Base-by-base conservation (phyloP, 2,888 invertebrate species). In the Agapostemon virescens region DNA sequence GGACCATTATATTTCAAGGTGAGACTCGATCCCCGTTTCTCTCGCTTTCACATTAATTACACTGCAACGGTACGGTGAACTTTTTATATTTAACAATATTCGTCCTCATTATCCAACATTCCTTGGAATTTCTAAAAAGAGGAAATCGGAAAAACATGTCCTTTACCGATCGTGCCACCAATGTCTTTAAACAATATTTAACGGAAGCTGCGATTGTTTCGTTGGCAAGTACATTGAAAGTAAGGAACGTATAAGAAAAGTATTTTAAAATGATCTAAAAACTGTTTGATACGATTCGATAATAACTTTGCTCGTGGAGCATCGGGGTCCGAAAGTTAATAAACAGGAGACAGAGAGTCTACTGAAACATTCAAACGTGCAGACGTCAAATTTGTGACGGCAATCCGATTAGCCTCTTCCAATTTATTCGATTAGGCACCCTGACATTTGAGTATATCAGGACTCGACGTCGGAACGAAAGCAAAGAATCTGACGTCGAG, bases 1-100 rank as follows among this genome's bases (percentile, higher is more conserved):
- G 89, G 92, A 92, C 88, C 92, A 92, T 85, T 92, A 92, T 76
- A 92, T 90, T 77, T 89, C 91, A 63, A 92, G 92, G 92, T 92
- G 55, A 80, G 66, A 13, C 45, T 36, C 26, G 2, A 7, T n/a
- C 30, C 30, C 17, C 64, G 33, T 26, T 4, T 33, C 33, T 33
- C 45, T 42, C 17, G 5, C 36, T n/a, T 9, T 20, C 20, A 11
- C 33, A 11, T 63, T 36, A 63, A 36, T 63, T 63, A n/a, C 33
- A 33, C 20, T 20, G 36, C n/a, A 63, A 36, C 33, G 36, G 20
- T 9, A 17, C 55, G 26, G 26, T 17, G 55, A 26, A 55, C 15
- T 26, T 15, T 55, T 55, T 55, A 26, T 55, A 5, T 26, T 5
- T 6, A 26, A 26, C 15, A 26, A 55, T 55, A 26, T 55, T 55